These are phyloP conservation scores for Thecocarcelia acutangulata DNA, from an alignment of 2,888 invertebrate genomes.

Conservation along the genomic window DNA sequence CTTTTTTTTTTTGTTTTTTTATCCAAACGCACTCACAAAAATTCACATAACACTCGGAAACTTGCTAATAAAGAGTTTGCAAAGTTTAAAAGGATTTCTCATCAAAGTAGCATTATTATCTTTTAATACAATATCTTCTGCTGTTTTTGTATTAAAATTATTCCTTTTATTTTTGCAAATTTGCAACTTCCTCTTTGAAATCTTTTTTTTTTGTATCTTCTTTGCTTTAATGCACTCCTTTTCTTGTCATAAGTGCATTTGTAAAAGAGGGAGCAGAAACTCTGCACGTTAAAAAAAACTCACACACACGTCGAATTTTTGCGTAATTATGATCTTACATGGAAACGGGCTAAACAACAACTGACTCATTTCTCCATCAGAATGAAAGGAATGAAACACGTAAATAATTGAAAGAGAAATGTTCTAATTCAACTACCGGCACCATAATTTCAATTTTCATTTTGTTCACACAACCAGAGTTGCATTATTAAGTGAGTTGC, in stretches of 20 bases:
- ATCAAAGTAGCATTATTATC: constrained; percentile 29
- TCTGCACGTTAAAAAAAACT: constrained; percentile 38
- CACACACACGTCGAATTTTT: not conserved
- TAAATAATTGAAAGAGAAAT: constrained; percentile 4
- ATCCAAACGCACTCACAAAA: constrained; percentile 28
- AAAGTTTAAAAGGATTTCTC: constrained; percentile 18
- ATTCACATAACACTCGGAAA: constrained; percentile 30
- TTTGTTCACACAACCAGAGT: not conserved
- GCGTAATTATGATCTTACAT: constrained; percentile 25
- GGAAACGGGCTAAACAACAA: constrained; percentile 65
- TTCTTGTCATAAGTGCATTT: constrained; percentile 64
- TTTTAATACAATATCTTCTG: not conserved
- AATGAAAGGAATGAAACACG: not conserved
- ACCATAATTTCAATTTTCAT: not conserved
- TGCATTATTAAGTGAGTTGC: constrained; percentile 4
- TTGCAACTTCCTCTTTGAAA: constrained; percentile 50
- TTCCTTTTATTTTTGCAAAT: constrained; percentile 32
- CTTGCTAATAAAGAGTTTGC: constrained; percentile 19
- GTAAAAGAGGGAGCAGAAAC: constrained; percentile 49
- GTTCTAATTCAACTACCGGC: constrained; percentile 38
- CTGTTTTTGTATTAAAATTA: constrained; percentile 7
- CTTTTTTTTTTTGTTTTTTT: constrained; percentile 27
- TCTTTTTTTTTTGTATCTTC: constrained; percentile 42
- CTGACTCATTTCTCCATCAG: constrained; percentile 21
- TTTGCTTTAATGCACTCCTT: constrained; percentile 53